phyloP scores from a whole-genome alignment of 2,797 vertebrate genomes.

The Platalea minor region DNA sequence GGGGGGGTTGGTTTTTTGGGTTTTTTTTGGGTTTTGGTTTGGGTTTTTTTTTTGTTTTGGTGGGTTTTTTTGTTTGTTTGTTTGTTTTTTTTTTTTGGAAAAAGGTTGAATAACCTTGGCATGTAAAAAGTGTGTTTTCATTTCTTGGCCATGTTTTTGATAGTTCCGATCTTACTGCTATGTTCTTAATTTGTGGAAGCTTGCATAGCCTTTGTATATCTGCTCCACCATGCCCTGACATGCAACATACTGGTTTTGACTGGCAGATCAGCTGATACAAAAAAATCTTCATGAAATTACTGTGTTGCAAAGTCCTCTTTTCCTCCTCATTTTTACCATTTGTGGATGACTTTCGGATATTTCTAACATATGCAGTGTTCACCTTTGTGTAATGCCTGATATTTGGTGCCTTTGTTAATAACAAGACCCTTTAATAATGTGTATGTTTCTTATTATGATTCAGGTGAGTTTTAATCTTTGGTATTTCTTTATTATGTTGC shows the following conservation, averaged over 20 bases:
- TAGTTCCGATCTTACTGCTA: accelerated
- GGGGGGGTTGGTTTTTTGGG: not conserved
- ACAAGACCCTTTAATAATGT: not conserved
- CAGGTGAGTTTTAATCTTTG: not conserved
- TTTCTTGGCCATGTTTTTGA: not conserved
- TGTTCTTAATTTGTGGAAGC: not conserved
- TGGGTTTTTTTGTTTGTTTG: not conserved
- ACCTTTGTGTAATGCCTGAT: not conserved
- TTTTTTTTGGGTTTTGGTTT: too few relatives aligned
- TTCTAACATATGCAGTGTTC: not conserved
- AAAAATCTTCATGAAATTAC: not conserved
- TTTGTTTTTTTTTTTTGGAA: too few relatives aligned
- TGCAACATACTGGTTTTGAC: not conserved
- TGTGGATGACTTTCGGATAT: not conserved
- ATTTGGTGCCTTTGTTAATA: not conserved
- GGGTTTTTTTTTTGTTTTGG: not conserved
- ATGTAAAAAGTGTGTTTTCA: not conserved
- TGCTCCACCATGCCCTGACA: not conserved
- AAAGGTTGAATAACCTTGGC: not conserved
- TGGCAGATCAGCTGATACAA: not conserved
- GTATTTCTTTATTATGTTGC: not conserved
- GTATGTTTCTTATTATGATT: not conserved
- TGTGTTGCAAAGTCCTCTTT: not conserved
- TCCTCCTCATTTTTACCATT: not conserved
- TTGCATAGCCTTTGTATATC: not conserved